Percentiles rank a stretch among this genome's conserved stretches.
Evolutionary conservation across 2,888 invertebrate species (phyloP).

Genomic region (Coecobrya sp.): DNA sequence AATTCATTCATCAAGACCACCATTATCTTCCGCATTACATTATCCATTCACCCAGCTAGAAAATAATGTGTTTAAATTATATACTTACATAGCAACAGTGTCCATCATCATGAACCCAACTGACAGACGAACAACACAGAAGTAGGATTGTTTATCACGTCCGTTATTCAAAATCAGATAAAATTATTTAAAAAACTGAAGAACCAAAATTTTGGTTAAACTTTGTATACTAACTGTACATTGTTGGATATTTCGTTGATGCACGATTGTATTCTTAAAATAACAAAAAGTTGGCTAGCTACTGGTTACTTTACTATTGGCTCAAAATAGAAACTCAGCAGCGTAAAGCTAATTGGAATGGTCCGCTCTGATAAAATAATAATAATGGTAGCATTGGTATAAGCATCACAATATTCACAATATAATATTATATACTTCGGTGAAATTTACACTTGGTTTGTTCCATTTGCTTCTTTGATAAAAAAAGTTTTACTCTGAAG

Average conservation of each 20-base stretch:
- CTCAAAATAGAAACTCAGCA: not conserved
- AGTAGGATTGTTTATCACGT: too few relatives aligned
- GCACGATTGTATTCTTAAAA: not conserved
- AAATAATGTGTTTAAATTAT: too few relatives aligned
- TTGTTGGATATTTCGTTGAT: not conserved
- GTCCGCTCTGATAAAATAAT: not conserved
- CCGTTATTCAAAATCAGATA: too few relatives aligned
- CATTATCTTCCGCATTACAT: too few relatives aligned
- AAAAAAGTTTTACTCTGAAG: not conserved
- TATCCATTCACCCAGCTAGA: too few relatives aligned
- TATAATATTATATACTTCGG: not conserved
- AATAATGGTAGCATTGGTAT: not conserved
- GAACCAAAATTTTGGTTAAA: too few relatives aligned
- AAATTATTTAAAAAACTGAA: too few relatives aligned
- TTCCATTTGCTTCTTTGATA: conserved; percentile 13
- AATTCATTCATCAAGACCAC: too few relatives aligned
- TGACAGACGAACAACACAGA: too few relatives aligned
- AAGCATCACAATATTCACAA: not conserved
- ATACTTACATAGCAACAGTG: too few relatives aligned
- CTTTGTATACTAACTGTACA: too few relatives aligned
- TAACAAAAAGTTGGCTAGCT: not conserved
- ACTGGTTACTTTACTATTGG: not conserved
- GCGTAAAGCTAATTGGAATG: not conserved
- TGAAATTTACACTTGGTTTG: conserved; percentile 66
- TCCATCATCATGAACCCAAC: too few relatives aligned